Conservation (phyloP, 2,888 invertebrate species). For the Aelia acuminata region DNA sequence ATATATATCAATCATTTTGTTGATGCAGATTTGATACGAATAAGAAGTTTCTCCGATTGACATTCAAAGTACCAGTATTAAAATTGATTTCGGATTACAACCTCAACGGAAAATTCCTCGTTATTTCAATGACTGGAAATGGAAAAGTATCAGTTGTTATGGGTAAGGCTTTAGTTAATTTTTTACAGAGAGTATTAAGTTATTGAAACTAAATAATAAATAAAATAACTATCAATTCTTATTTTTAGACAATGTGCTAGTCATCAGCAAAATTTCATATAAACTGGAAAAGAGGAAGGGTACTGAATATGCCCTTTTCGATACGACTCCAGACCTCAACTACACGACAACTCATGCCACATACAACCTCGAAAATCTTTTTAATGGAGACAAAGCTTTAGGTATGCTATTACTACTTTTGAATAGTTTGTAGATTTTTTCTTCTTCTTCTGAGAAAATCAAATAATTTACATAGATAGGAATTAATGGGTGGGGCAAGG, state of each 20-base stretch:
- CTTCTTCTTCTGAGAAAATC: no score
- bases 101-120: neutral
- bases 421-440: no score
- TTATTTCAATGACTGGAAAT: neutral
- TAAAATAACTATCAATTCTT: neutral
- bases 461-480: no score
- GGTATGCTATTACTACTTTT: constrained; percentile 49
- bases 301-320: neutral
- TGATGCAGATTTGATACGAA: neutral
- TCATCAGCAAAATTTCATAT: neutral
- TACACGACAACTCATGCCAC: neutral
- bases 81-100: neutral
- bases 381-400: constrained; percentile 62
- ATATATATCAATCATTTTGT: neutral
- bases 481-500: no score
- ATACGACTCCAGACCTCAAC: neutral
- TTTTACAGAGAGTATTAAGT: no score
- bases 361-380: constrained; percentile 59
- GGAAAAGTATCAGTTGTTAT: neutral
- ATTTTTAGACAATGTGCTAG: neutral
- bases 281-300: constrained; percentile 20
- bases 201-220: no score
- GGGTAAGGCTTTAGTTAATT: neutral
- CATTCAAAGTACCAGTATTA: neutral
- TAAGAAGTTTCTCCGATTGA: neutral